These are phyloP conservation scores for Dromaius novaehollandiae DNA, from an alignment of 2,113 vertebrate species.

Conservation along the genomic window DNA sequence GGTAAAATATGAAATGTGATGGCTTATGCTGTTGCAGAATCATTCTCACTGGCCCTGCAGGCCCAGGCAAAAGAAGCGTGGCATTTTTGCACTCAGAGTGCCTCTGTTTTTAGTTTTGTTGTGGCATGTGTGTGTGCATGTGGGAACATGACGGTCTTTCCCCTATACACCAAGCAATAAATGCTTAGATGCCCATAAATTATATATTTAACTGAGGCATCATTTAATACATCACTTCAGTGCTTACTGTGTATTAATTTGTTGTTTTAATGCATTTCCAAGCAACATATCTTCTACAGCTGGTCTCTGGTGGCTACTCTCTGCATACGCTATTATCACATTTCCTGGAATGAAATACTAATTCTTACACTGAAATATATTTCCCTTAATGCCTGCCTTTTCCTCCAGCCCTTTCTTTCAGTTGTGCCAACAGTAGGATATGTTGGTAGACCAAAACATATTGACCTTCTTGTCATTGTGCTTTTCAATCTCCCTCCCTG, in stretches of 20 bases:
- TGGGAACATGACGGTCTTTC: neutral
- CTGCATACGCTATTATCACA: neutral
- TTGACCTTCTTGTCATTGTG: conserved; percentile 51
- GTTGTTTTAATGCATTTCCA: neutral
- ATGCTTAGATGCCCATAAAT: neutral
- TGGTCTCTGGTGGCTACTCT: neutral
- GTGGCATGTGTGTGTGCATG: neutral
- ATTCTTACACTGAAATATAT: neutral
- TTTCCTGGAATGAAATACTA: conserved; percentile 27
- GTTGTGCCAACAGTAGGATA: neutral
- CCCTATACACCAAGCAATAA: neutral
- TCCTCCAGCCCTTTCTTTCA: neutral
- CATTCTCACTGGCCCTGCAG: neutral
- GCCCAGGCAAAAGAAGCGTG: neutral
- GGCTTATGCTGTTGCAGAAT: neutral
- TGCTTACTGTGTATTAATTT: conserved; percentile 10
- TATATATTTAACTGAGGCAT: neutral
- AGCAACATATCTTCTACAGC: neutral
- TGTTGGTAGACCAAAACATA: conserved; percentile 21
- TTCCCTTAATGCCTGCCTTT: neutral
- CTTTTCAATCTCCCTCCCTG: conserved; percentile 38
- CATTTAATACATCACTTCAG: neutral
- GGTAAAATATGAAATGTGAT: neutral
- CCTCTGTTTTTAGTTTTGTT: neutral
- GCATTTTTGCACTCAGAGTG: neutral